These are phyloP conservation scores for Platyscapa corneri DNA, from an alignment of 1,140 invertebrate species.

Conservation along the genomic window DNA sequence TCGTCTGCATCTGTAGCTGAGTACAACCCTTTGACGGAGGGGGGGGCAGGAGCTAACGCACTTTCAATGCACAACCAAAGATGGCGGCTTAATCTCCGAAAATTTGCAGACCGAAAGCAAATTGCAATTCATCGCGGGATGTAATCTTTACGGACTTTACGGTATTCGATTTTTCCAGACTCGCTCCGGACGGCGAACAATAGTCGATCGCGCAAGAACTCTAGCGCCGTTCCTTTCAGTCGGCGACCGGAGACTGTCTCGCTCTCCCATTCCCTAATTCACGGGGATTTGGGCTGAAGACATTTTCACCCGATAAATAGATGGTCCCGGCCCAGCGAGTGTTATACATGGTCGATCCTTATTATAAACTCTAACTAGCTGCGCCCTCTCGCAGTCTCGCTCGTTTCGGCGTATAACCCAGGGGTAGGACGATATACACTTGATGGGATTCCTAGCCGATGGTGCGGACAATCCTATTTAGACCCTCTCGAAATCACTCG, in stretches of 20 bases:
- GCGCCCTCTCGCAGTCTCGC: conserved; percentile 54
- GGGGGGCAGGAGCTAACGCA: not conserved
- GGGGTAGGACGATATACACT: conserved; percentile 69
- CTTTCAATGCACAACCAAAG: not conserved
- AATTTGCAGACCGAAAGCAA: not conserved
- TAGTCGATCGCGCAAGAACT: conserved; percentile 51
- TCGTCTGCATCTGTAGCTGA: too few relatives aligned
- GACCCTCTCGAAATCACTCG: conserved; percentile 70
- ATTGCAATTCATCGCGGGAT: not conserved
- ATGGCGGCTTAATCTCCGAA: too few relatives aligned
- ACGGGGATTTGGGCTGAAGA: conserved; percentile 74
- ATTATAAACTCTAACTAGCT: conserved; percentile 76
- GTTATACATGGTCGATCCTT: conserved; percentile 73
- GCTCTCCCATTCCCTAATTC: conserved; percentile 65
- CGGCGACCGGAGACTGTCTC: conserved; percentile 22
- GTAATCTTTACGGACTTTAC: not conserved
- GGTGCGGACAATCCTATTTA: conserved; percentile 75
- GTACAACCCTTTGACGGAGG: conserved; percentile 28
- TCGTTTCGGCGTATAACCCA: conserved; percentile 54
- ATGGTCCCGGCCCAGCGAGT: conserved; percentile 67
- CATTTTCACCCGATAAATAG: conserved; percentile 76
- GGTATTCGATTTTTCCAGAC: conserved; percentile 64
- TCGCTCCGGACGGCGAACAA: conserved; percentile 62
- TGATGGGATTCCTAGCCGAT: conserved; percentile 76
- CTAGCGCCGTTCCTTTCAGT: conserved; percentile 38